Conservation (phyloP, 2,888 invertebrate species). For the Scaptomyza reducta region DNA sequence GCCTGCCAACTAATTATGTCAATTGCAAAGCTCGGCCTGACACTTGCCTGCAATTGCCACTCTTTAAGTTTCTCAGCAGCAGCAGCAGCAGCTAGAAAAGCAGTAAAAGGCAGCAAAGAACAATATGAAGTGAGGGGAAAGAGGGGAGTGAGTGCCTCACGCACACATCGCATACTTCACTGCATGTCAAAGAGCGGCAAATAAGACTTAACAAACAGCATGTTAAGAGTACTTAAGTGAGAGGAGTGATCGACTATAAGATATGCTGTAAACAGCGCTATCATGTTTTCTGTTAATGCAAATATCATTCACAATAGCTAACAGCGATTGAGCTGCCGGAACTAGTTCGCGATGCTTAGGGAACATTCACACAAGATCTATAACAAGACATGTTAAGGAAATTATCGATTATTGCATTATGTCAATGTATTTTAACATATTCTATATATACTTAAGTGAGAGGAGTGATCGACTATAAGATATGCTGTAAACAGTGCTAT, state of each 20-base stretch:
- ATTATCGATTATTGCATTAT: not conserved
- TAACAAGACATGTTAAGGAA: not conserved
- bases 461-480: not conserved
- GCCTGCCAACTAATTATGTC: constrained; percentile 65
- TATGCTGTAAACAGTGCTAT: not conserved
- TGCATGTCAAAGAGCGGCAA: constrained; percentile 44
- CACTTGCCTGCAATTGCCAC: constrained; percentile 56
- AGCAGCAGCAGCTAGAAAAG: constrained; percentile 7
- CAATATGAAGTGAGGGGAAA: not conserved
- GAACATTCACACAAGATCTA: too few species aligned
- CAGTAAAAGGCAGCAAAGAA: constrained; percentile 3
- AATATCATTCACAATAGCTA: not conserved
- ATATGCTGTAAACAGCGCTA: not conserved
- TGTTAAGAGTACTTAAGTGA: not conserved
- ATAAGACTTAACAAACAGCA: constrained; percentile 24
- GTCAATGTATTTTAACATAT: too few species aligned
- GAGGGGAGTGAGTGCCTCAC: not conserved
- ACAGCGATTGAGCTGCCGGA: not conserved
- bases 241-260: constrained; percentile 1
- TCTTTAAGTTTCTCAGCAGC: constrained; percentile 44
- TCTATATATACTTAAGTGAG: too few species aligned
- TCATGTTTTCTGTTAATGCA: not conserved
- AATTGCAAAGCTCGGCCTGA: constrained; percentile 58
- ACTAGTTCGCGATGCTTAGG: not conserved
- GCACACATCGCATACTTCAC: constrained; percentile 33